Conservation (phyloP, 1,140 invertebrate genomes). For the Musca vetustissima region DNA sequence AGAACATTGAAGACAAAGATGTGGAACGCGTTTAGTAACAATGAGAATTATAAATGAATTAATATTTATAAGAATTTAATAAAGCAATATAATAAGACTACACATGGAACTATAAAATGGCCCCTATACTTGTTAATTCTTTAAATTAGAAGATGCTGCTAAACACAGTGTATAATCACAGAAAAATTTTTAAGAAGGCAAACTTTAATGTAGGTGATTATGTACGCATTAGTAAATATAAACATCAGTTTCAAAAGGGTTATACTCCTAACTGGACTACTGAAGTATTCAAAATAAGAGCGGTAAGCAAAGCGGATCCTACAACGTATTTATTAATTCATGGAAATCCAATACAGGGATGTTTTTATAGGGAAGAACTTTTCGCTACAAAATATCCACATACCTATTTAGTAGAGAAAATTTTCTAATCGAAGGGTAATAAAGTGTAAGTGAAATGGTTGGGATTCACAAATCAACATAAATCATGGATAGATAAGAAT, state of each 20-base stretch:
- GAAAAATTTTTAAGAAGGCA: no score
- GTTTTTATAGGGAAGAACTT: constrained; percentile 52
- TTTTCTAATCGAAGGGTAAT: constrained; percentile 38
- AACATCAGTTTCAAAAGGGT: no score
- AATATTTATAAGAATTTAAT: constrained; percentile 50
- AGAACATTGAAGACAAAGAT: constrained; percentile 55
- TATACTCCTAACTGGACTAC: no score
- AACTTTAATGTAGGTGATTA: no score
- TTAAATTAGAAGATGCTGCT: no score
- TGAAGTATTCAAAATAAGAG: no score
- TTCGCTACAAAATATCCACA: constrained; percentile 41
- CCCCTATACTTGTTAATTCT: no score
- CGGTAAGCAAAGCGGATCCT: constrained; percentile 44
- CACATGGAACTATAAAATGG: no score
- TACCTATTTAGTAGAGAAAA: constrained; percentile 48
- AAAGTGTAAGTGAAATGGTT: constrained; percentile 52
- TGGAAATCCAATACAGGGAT: constrained; percentile 40
- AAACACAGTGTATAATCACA: no score
- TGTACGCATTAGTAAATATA: no score
- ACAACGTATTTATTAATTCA: constrained; percentile 42
- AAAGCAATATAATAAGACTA: no score
- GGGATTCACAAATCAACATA: constrained; percentile 40
- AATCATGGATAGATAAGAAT: constrained; percentile 42
- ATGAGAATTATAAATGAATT: constrained; percentile 54
- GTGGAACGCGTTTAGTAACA: constrained; percentile 55